Percentiles rank a stretch among this genome's conserved stretches.
Conservation (phyloP, 2,888 invertebrate species). For the Hirtodrosophila confusa region DNA sequence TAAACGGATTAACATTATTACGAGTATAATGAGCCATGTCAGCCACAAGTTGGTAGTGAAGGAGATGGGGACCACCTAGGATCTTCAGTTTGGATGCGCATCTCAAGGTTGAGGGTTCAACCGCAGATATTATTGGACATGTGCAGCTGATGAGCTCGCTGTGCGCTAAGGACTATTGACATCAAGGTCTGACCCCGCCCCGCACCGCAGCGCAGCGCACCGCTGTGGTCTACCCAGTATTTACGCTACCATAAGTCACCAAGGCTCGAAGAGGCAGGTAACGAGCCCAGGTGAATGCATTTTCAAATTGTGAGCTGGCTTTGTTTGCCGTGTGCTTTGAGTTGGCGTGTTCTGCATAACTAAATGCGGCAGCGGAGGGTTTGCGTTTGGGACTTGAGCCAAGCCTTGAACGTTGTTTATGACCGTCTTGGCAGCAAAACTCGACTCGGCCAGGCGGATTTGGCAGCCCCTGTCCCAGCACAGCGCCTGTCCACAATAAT, state of each 20-base stretch:
- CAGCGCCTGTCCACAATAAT: slow-evolving; percentile 35
- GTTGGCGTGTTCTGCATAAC: slow-evolving; percentile 65
- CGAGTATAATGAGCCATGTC: not conserved
- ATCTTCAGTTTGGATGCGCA: not conserved
- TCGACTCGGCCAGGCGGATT: slow-evolving; percentile 35
- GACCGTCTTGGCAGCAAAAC: slow-evolving; percentile 25
- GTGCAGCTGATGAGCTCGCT: slow-evolving; percentile 16
- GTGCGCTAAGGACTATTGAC: slow-evolving; percentile 30
- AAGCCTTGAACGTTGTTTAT: slow-evolving; percentile 40
- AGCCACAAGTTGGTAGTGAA: slow-evolving; percentile 5
- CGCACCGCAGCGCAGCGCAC: too few species aligned
- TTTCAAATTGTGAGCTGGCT: slow-evolving; percentile 19
- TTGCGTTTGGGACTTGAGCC: slow-evolving; percentile 11
- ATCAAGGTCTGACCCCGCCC: slow-evolving; percentile 17
- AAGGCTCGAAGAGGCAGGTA: not conserved
- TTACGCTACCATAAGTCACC: slow-evolving; percentile 37
- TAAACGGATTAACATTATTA: not conserved
- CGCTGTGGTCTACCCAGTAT: slow-evolving; percentile 4
- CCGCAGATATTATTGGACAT: slow-evolving; percentile 33
- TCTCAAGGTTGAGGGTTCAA: slow-evolving; percentile 24
- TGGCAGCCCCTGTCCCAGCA: slow-evolving; percentile 40
- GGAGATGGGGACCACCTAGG: slow-evolving; percentile 4
- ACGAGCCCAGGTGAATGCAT: slow-evolving; percentile 33
- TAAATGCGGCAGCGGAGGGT: slow-evolving; percentile 40
- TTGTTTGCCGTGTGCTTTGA: slow-evolving; percentile 9